Evolutionary conservation across 2,113 vertebrate species (phyloP), one percentile per base, ranked within the genome.

Genomic region (Pholis gunnellus): DNA sequence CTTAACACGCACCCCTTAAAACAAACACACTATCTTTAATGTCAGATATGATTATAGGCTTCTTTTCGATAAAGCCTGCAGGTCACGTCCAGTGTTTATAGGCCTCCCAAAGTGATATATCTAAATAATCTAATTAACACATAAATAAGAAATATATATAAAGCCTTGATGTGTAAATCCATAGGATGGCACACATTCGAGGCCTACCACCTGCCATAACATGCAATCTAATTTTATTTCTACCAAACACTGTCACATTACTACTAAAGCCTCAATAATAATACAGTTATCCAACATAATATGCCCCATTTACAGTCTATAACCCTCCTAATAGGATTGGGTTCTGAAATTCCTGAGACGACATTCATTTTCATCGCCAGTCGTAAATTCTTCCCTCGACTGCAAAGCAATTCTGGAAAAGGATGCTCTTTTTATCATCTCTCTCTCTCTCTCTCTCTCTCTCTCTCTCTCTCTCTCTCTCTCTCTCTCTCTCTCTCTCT

Each of bases 331-430:
- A 88, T 66, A 73, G 36, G 75, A 75, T 50, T 64, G 60, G 18
- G 78, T 29, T 61, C 40, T 71, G 13, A 75, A 74, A 34, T 73
- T 71, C 36, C 36, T 78, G 50, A 76, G 52, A 82, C 48, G 67
- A 76, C 78, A 70, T 76, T 72, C 22, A 52, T 81, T 84, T 82
- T 60, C 78, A 83, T 78, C 36, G 2, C 22, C 34, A 34, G 66
- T 85, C 72, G 14, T 84, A 81, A 90, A 82, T 89, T 85, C 77
- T 74, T 89, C 85, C 66, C 70, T 83, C 59, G 75, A 89, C 74
- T 86, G 86, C 81, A 75, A 82, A 84, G 78, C 68, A 77, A 76
- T 77, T 81, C 54, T 63, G 42, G 27, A 74, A 72, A 83, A 44
- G 50, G 86, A 83, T 75, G 85, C 77, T 81, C 70, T 54, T 40